Evolutionary conservation across 2,888 invertebrate genomes (phyloP).

Genomic region (Eumacrocentrus americanus): DNA sequence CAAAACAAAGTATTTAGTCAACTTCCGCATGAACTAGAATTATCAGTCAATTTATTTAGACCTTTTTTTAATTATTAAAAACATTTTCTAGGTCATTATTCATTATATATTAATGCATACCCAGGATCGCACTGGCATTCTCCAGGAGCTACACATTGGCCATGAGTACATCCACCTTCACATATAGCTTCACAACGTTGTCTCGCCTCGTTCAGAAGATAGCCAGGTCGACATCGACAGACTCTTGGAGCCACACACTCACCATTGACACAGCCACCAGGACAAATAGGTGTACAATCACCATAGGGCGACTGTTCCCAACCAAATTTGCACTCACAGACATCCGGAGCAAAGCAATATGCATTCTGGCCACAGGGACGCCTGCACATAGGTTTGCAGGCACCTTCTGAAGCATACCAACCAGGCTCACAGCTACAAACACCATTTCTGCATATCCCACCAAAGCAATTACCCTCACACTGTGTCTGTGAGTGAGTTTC

Average conservation of each 20-base stretch:
- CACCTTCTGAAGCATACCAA: constrained; percentile 67
- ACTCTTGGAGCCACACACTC: constrained; percentile 52
- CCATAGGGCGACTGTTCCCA: constrained; percentile 60
- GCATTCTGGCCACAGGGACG: constrained; percentile 66
- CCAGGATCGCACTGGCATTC: constrained; percentile 52
- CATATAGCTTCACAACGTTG: constrained; percentile 52
- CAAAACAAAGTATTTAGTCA: too few species aligned
- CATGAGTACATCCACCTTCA: constrained; percentile 55
- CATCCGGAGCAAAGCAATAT: constrained; percentile 65
- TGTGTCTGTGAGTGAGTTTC: constrained; percentile 61
- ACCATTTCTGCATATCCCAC: constrained; percentile 72
- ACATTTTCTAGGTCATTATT: background rate
- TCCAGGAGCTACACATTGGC: constrained; percentile 52
- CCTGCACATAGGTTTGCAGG: constrained; percentile 68
- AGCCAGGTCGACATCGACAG: constrained; percentile 53
- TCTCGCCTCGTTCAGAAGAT: constrained; percentile 43
- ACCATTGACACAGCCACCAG: constrained; percentile 54
- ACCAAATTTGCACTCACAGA: constrained; percentile 67
- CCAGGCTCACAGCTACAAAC: constrained; percentile 71
- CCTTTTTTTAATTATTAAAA: too few species aligned
- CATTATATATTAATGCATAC: constrained; percentile 37
- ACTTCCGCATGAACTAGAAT: too few species aligned
- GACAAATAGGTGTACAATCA: constrained; percentile 62
- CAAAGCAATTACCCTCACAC: constrained; percentile 72
- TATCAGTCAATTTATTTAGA: too few species aligned